Percentiles rank a stretch among this genome's conserved stretches.
Evolutionary conservation across 2,888 invertebrate species (phyloP).

Genomic region (Drosophila phalerata): DNA sequence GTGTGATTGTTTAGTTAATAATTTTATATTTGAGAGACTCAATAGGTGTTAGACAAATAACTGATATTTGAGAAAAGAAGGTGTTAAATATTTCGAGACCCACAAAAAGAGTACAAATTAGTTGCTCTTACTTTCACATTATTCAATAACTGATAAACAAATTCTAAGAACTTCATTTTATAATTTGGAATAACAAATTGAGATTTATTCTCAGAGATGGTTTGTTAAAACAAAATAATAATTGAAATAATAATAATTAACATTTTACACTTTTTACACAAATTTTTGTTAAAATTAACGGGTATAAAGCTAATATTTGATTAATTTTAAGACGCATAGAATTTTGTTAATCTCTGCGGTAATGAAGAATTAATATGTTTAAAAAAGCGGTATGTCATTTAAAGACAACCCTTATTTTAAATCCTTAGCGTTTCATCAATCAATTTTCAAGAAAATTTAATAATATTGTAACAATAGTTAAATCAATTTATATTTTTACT

Average conservation of each 20-base stretch:
- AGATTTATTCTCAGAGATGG: no score
- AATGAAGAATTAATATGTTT: not conserved
- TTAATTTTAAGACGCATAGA: no score
- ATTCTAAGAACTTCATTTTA: no score
- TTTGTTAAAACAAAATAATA: no score
- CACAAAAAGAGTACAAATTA: no score
- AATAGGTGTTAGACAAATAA: constrained; percentile 58
- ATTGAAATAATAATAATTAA: no score
- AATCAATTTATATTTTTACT: not conserved
- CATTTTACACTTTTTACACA: no score
- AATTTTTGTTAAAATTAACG: no score
- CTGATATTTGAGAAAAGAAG: not conserved
- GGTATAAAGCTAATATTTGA: no score
- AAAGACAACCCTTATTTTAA: not conserved
- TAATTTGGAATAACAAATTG: no score
- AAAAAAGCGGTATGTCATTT: not conserved
- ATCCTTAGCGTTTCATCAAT: not conserved
- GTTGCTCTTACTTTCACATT: not conserved
- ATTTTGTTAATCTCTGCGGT: not conserved
- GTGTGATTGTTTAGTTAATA: not conserved
- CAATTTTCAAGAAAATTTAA: not conserved
- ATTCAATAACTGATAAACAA: no score
- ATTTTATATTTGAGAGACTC: constrained; percentile 34
- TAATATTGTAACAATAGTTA: not conserved
- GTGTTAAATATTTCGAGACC: no score